Percentiles rank a stretch among this genome's conserved stretches.
Evolutionary conservation across 2,888 invertebrate species (phyloP).

Genomic region (Electrophaes corylata): DNA sequence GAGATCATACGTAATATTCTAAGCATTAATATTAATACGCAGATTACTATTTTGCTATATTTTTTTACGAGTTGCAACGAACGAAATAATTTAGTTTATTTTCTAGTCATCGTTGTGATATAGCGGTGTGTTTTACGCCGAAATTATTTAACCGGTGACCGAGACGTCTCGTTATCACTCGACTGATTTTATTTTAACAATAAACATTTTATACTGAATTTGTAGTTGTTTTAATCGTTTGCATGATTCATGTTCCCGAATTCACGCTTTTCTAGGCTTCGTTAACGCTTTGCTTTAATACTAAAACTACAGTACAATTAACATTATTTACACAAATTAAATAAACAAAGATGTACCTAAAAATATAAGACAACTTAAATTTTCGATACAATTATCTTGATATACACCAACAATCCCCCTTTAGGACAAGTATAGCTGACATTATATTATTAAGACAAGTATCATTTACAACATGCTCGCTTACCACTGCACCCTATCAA

Average conservation of each 20-base stretch:
- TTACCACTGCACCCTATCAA: slow-evolving; percentile 18
- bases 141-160: slow-evolving; percentile 62
- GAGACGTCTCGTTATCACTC: slow-evolving; percentile 76
- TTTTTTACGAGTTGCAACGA: slow-evolving; percentile 62
- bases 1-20: slow-evolving; percentile 72
- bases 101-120: slow-evolving; percentile 73
- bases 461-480: slow-evolving; percentile 14
- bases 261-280: slow-evolving; percentile 74
- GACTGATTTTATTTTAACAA: slow-evolving; percentile 82
- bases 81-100: slow-evolving; percentile 59
- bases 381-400: slow-evolving; percentile 11
- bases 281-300: slow-evolving; percentile 74
- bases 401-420: slow-evolving; percentile 26
- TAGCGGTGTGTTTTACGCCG: slow-evolving; percentile 59
- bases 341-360: slow-evolving; percentile 38
- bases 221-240: slow-evolving; percentile 76
- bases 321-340: slow-evolving; percentile 45
- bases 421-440: background rate
- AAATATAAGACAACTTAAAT: background rate
- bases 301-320: slow-evolving; percentile 58
- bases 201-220: slow-evolving; percentile 75
- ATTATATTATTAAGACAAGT: slow-evolving; percentile 4
- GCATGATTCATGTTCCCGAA: slow-evolving; percentile 66
- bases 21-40: slow-evolving; percentile 50
- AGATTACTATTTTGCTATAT: slow-evolving; percentile 62